These are phyloP conservation scores for Meda fulgida DNA, from an alignment of 2,797 vertebrate genomes.

Conservation along the genomic window DNA sequence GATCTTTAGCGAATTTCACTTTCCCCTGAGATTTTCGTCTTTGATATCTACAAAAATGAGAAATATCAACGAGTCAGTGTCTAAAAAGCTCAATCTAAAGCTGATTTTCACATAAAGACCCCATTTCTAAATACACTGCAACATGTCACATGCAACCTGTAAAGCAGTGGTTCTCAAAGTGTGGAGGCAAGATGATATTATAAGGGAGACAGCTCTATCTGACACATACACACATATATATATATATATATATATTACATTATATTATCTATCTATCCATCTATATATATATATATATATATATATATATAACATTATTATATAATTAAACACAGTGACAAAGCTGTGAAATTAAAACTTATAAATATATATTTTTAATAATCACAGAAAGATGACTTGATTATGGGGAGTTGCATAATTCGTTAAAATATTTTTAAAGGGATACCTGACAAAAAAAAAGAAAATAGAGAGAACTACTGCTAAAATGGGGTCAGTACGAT, in stretches of 20 bases:
- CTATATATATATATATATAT: too few relatives aligned
- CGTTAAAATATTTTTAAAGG: neutral
- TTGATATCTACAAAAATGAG: constrained; percentile 48
- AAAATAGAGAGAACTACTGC: neutral
- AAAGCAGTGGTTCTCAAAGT: constrained; percentile 15
- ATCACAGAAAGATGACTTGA: neutral
- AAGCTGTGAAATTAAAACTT: neutral
- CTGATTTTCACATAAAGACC: neutral
- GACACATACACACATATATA: neutral
- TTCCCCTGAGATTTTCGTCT: constrained; percentile 49
- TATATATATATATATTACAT: too few relatives aligned
- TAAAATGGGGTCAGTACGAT: neutral
- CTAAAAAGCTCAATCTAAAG: neutral
- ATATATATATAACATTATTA: too few relatives aligned
- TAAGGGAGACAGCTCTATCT: neutral
- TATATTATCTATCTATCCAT: too few relatives aligned
- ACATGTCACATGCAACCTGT: neutral
- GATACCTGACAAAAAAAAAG: neutral
- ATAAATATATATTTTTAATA: too few relatives aligned
- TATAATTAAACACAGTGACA: neutral
- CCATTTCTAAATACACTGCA: neutral
- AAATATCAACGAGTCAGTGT: constrained; percentile 26
- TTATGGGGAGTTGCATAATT: neutral
- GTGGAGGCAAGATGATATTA: neutral
- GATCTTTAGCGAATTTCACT: constrained; percentile 42